Percentiles rank a stretch among this genome's conserved stretches.
These are phyloP conservation scores for Siniperca obscura DNA, from an alignment of 2,797 vertebrate species.

Conservation along the genomic window DNA sequence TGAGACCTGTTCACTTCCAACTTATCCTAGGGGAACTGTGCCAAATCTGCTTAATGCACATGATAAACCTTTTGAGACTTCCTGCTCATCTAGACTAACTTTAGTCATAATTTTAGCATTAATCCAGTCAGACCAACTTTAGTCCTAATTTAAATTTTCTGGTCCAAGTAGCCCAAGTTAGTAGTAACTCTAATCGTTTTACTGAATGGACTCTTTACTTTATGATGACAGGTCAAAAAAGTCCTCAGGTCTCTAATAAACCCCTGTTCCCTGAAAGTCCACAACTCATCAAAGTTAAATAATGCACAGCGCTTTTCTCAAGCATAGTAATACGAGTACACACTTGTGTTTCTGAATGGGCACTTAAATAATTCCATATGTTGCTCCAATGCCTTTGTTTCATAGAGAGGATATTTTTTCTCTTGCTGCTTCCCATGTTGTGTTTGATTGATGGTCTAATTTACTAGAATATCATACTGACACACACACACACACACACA, in stretches of 20 bases:
- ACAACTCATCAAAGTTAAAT: constrained; percentile 21
- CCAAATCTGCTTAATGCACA: neutral
- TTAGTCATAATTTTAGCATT: neutral
- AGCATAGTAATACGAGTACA: neutral
- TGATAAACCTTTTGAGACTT: neutral
- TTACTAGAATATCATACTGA: constrained; percentile 82
- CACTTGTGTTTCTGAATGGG: constrained; percentile 70
- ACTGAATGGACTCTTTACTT: constrained; percentile 6
- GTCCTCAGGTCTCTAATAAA: constrained; percentile 22
- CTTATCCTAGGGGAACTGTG: too few relatives aligned
- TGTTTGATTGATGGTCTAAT: constrained; percentile 86
- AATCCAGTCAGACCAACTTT: neutral
- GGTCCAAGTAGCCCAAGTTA: neutral
- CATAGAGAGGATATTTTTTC: constrained; percentile 63
- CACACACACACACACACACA: constrained; percentile 50
- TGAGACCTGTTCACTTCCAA: neutral
- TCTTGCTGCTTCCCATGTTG: constrained; percentile 73
- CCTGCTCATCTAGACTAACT: neutral
- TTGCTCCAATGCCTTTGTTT: constrained; percentile 77
- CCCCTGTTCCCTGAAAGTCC: constrained; percentile 17
- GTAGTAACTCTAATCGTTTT: constrained; percentile 10
- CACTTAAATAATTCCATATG: constrained; percentile 87
- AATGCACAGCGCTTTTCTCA: constrained; percentile 19
- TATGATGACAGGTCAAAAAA: constrained; percentile 22
- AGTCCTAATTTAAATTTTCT: constrained; percentile 12